Evolutionary conservation across 1,140 invertebrate genomes (phyloP).

Genomic region (Drosophila repleta): DNA sequence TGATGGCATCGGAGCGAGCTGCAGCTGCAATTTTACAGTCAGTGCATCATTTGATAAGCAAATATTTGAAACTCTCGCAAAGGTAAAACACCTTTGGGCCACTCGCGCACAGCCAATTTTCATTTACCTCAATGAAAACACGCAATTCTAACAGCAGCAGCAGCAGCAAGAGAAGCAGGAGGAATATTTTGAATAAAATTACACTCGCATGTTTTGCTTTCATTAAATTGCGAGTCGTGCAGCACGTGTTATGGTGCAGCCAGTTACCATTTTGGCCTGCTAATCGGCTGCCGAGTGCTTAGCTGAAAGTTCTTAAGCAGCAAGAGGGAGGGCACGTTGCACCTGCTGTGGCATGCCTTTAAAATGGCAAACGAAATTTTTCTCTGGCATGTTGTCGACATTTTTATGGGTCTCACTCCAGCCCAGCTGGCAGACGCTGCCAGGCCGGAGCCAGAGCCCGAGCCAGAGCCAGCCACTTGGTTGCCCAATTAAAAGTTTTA

Average conservation of each 20-base stretch:
- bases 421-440: constrained; percentile 16
- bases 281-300: constrained; percentile 38
- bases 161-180: not conserved
- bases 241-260: constrained; percentile 18
- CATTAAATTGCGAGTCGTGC: constrained; percentile 23
- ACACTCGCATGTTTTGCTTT: constrained; percentile 23
- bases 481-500: constrained; percentile 80
- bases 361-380: constrained; percentile 56
- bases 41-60: constrained; percentile 43
- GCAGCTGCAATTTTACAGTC: constrained; percentile 18
- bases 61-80: constrained; percentile 39
- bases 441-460: constrained; percentile 8
- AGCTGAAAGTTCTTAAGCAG: constrained; percentile 18
- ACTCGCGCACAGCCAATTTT: constrained; percentile 28
- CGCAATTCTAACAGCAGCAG: too few species aligned
- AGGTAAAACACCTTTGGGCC: constrained; percentile 2
- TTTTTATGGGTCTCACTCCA: constrained; percentile 65
- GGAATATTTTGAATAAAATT: constrained; percentile 4
- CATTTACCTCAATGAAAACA: constrained; percentile 7
- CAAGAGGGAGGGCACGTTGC: constrained; percentile 7
- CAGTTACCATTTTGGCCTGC: constrained; percentile 26
- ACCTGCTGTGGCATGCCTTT: constrained; percentile 18
- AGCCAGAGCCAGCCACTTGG: constrained; percentile 55
- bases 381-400: constrained; percentile 73
- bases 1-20: constrained; percentile 6